Base-by-base conservation (phyloP, 2,797 vertebrate genomes). In the Pangasius krempfi region DNA sequence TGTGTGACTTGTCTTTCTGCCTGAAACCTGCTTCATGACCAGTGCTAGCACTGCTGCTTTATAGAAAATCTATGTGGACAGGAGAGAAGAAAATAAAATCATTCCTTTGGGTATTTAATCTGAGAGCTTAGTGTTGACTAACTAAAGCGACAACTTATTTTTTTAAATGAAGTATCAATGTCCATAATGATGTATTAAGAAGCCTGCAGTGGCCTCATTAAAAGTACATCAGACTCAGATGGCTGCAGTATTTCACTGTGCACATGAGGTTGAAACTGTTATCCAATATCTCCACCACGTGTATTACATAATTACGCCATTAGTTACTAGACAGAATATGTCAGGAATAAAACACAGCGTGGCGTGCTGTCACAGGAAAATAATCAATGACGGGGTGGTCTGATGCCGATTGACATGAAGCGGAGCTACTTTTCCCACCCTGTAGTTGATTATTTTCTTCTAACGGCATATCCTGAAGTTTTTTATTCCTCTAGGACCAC, bases 1-100 rank as follows among this genome's bases (percentile, higher is more conserved):
- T 84, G 66, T 84, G 44, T 83, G 78, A 72, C 78, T 62, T 88
- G 68, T 88, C 76, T 64, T 78, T 86, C 16, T 64, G 30, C 50
- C 50, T 40, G 64, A 37, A 68, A 4, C 5, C n/a, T 75, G 66
- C 52, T 62, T 87, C 33, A 50, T 72, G 9, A 30, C 86, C 54
- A 20, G 78, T 37, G n/a, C 78, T 33, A 30, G 27, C 27, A 54
- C 14, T 50, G 73, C n/a, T 76, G 73, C 73, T n/a, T 50, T 50
- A 76, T 1, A 50, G 14, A 16, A 16, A 58, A 88, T 66, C 22
- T 22, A 1, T 58, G 30, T n/a, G 30, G 4, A 64, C 27, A 75
- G 44, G 25, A 27, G 47, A 6, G 58, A n/a, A 12, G 2, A 13
- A 22, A 52, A 84, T 20, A 12, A 52, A 84, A 66, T 20, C 44